Conservation (phyloP, 2,888 invertebrate genomes). For the Temnothorax ravouxi region DNA sequence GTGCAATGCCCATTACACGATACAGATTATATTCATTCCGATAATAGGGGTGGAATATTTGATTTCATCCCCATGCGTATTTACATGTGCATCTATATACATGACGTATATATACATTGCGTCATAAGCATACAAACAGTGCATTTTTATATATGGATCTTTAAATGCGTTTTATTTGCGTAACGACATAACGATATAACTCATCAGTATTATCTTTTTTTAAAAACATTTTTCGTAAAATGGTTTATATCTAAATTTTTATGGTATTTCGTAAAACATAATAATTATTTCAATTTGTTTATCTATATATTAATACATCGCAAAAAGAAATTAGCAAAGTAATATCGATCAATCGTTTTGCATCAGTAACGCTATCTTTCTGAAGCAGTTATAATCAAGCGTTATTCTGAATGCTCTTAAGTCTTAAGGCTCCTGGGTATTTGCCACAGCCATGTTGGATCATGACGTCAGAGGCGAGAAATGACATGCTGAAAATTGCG, state of each 20-base stretch:
- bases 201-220: not conserved
- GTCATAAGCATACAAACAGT: not conserved
- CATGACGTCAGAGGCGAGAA: too few relatives aligned
- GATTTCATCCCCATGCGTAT: constrained; percentile 4
- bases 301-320: not conserved
- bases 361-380: too few relatives aligned
- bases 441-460: too few relatives aligned
- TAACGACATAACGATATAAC: not conserved
- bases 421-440: not conserved
- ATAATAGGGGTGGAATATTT: constrained; percentile 53
- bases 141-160: not conserved
- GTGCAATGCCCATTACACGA: not conserved
- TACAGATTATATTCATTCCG: constrained; percentile 49
- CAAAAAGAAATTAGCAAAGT: too few relatives aligned
- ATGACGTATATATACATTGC: not conserved
- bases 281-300: not conserved
- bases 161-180: not conserved
- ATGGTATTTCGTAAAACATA: not conserved
- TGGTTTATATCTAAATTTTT: not conserved
- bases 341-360: too few relatives aligned
- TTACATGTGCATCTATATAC: not conserved
- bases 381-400: not conserved
- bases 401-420: not conserved
- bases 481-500: too few relatives aligned
- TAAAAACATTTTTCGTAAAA: not conserved